Evolutionary conservation across 2,113 vertebrate genomes (phyloP), one percentile per base, ranked within the genome.

Genomic region (Pholis gunnellus): DNA sequence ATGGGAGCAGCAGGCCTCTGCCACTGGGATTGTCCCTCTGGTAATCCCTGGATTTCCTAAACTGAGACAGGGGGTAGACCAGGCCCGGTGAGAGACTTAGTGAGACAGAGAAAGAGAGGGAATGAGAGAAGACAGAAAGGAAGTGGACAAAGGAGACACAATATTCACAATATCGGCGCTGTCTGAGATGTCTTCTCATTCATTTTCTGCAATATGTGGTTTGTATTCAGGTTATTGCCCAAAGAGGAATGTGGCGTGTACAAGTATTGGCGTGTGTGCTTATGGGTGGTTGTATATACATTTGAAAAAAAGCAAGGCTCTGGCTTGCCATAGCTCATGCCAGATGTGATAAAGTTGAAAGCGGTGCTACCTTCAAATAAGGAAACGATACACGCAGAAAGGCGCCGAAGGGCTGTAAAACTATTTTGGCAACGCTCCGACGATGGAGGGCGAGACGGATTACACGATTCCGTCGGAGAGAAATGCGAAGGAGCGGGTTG

Each of bases 21-120:
- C 88, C 76, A 81, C 90, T 90, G 81, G 89, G 87, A 93, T 91
- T 95, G 90, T 93, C 82, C 84, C 78, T 61, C 57, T 83, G 76
- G 88, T 95, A 95, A 95, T 93, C 92, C 90, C 90, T 86, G 88
- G 91, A 94, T 94, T 95, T 94, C 90, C 91, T 87, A 61, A 59
- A 72, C 83, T 83, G 85, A 93, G 85, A 86, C 88, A 88, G 90
- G 54, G 90, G 91, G 90, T 82, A 87, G 87, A 92, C 74, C 72
- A 87, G 81, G 87, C 89, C 84, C 80, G 64, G 87, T 4, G 79
- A 91, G 72, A 65, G 79, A 89, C 82, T 84, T 80, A 69, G 65
- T 40, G 56, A 85, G 46, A 36, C 29, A 72, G 74, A 68, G 63
- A 80, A 36, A 70, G 57, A 83, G 36, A 79, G 71, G 54, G n/a